Evolutionary conservation across 2,888 invertebrate species (phyloP), one percentile per base, ranked within the genome.

Genomic region (Meganola albula): DNA sequence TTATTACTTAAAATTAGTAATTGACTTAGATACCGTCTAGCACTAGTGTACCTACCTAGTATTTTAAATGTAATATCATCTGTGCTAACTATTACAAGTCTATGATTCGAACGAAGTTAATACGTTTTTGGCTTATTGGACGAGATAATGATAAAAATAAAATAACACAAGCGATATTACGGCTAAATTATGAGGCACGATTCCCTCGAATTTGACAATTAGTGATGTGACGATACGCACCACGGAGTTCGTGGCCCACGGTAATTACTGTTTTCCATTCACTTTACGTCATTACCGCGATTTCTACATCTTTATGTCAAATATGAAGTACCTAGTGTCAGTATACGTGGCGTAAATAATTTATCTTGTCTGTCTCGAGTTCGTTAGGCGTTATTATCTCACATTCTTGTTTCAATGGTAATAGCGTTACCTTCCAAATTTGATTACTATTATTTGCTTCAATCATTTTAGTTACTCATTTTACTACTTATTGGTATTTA

Each of bases 311-410:
- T 75, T 72, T 71, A 72, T 71, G 60, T 68, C 62, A 63, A 67
- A 72, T 72, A 69, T 61, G 65, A 67, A 66, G 61, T 67, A 54
- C 50, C 63, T 65, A 63, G 63, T 66, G 67, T 54, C 63, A 62
- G 59, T 69, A 53, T 72, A n/a, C n/a, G 72, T 82, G 74, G 78
- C 85, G 83, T 80, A 82, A 80, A 84, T 84, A 83, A 84, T 84
- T 78, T 73, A 65, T 66, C 62, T 63, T 54, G 63, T 58, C 66
- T 65, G 63, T 64, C 67, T 68, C 71, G 49, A 63, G 53, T 75
- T 80, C 77, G 80, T 83, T 83, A 77, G 73, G 68, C 63, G 52
- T 69, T 72, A 72, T 75, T 75, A 72, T 80, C 71, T 75, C 71
- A 53, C 47, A 63, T 67, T 64, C 58, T n/a, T n/a, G 55, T 53